These are phyloP conservation scores for Microctenopoma stevenorrisi DNA, from an alignment of 2,797 vertebrate genomes.

Conservation along the genomic window DNA sequence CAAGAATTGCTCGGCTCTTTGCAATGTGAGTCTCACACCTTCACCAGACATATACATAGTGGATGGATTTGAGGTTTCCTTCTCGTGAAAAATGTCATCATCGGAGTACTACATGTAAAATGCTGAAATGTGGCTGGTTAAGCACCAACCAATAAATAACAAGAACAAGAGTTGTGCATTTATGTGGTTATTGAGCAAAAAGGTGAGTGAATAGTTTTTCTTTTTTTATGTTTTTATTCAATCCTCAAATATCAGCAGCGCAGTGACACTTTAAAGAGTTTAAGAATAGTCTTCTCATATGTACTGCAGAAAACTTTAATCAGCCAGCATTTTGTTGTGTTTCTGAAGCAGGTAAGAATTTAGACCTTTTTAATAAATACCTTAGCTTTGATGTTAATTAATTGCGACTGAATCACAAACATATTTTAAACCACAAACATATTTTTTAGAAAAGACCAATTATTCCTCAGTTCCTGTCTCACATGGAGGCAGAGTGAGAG, in stretches of 20 bases:
- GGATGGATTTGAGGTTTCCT: neutral
- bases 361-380: too few species aligned
- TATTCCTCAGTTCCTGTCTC: neutral
- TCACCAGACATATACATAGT: neutral
- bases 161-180: neutral
- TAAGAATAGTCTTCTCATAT: neutral
- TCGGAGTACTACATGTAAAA: too few species aligned
- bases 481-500: neutral
- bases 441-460: too few species aligned
- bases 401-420: too few species aligned
- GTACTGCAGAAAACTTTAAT: neutral
- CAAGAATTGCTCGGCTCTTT: conserved; percentile 83
- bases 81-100: too few species aligned
- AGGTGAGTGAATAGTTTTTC: neutral
- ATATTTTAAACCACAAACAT: too few species aligned
- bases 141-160: neutral
- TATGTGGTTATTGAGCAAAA: conserved; percentile 5
- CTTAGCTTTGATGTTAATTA: too few species aligned
- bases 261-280: too few species aligned
- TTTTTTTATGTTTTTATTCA: neutral
- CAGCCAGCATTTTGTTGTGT: too few species aligned
- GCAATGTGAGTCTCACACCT: conserved; percentile 86
- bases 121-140: too few species aligned
- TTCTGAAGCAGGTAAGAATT: too few species aligned
- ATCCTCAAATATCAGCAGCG: too few species aligned